Evolutionary conservation across 1,140 invertebrate genomes (phyloP).

Genomic region (Spodoptera frugiperda): DNA sequence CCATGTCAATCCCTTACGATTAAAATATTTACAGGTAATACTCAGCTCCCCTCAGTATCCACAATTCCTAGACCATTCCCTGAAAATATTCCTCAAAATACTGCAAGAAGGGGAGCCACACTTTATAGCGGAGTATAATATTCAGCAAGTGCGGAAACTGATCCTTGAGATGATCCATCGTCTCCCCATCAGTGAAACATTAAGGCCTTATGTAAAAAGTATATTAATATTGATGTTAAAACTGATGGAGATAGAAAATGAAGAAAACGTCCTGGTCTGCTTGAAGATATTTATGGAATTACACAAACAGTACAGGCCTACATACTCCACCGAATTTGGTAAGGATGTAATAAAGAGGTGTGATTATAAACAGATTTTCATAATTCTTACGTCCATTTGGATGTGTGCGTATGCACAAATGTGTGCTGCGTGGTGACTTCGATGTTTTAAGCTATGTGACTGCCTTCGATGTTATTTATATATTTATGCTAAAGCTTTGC

Average conservation of each 20-base stretch:
- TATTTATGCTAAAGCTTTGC: not conserved
- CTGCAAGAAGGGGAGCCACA: constrained; percentile 97
- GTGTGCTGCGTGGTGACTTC: constrained; percentile 5
- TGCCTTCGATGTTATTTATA: constrained; percentile 10
- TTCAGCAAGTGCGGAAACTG: constrained; percentile 95
- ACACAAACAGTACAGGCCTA: constrained; percentile 97
- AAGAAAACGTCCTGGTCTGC: constrained; percentile 98
- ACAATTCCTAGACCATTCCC: constrained; percentile 94
- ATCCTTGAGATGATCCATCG: constrained; percentile 98
- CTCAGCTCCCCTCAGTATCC: constrained; percentile 94
- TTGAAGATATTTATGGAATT: constrained; percentile 98
- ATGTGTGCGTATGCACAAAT: constrained; percentile 7
- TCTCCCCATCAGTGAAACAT: constrained; percentile 96
- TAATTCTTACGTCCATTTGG: constrained; percentile 22
- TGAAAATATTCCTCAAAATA: constrained; percentile 97
- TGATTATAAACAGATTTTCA: constrained; percentile 16
- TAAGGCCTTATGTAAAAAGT: constrained; percentile 94
- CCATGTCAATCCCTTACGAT: too few species aligned
- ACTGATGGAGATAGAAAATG: constrained; percentile 97
- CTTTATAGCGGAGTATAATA: constrained; percentile 97
- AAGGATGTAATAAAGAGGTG: constrained; percentile 72
- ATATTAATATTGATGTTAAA: constrained; percentile 97
- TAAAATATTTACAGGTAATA: constrained; percentile 88
- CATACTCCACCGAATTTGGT: constrained; percentile 93
- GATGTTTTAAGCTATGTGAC: constrained; percentile 3